Evolutionary conservation across 2,888 invertebrate species (phyloP).

Genomic region (Cantharis rufa): DNA sequence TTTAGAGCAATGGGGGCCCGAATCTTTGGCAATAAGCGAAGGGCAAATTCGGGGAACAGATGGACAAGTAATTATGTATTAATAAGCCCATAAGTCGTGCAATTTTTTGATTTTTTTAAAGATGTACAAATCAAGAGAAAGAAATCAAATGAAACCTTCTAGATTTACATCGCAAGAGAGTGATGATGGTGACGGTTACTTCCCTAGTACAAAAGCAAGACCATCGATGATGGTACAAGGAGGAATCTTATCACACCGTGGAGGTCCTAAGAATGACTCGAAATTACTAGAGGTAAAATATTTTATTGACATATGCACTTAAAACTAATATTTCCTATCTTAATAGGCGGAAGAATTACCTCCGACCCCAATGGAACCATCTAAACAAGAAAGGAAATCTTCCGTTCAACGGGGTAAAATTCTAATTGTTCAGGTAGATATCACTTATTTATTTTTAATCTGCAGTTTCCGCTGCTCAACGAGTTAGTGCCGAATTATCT

Average conservation of each 20-base stretch:
- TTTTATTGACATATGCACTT: background rate
- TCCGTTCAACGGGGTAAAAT: background rate
- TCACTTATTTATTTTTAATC: background rate
- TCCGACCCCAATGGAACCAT: background rate
- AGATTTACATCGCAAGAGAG: background rate
- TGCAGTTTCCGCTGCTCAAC: background rate
- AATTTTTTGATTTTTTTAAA: no score
- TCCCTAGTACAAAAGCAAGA: background rate
- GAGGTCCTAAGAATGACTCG: background rate
- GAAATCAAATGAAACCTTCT: background rate
- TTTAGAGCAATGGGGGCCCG: constrained; percentile 68
- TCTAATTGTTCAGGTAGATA: background rate
- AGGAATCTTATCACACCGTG: constrained; percentile 9
- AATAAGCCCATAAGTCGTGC: no score
- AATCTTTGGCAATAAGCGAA: constrained; percentile 60
- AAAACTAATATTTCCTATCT: background rate
- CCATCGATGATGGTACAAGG: constrained; percentile 25
- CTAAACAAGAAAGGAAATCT: background rate
- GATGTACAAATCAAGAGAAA: constrained; percentile 14
- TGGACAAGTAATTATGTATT: constrained; percentile 43
- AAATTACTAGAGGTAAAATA: background rate
- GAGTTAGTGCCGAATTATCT: background rate
- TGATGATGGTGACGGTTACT: background rate
- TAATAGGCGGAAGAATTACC: background rate
- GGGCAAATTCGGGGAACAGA: constrained; percentile 46